A percentile compares a stretch with the other conserved stretches of the same genome.
Conservation (phyloP, 2,113 vertebrate genomes). For the Corapipo altera region DNA sequence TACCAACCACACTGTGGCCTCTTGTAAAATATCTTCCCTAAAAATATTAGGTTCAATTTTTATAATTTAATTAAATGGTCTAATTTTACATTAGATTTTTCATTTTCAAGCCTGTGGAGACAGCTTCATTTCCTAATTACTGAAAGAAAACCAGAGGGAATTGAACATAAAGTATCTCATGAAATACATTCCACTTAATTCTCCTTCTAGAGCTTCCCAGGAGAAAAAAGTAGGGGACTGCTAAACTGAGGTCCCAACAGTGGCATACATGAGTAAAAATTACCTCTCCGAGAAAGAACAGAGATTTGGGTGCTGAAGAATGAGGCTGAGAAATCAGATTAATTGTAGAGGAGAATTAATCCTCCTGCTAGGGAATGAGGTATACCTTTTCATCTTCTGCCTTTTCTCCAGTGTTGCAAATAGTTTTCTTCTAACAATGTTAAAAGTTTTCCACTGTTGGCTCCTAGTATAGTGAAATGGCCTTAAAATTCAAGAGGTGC, state of each 20-base stretch:
- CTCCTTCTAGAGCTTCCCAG: not conserved
- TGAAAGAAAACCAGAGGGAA: not conserved
- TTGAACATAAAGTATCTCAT: not conserved
- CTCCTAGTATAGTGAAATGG: not conserved
- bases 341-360: constrained; percentile 1
- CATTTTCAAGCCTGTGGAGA: not conserved
- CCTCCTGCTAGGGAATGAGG: not conserved
- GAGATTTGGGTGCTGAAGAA: not conserved
- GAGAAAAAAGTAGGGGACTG: not conserved
- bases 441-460: not conserved
- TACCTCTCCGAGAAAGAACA: not conserved
- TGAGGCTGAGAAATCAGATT: not conserved
- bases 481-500: not conserved
- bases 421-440: not conserved
- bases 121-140: not conserved
- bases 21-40: not conserved
- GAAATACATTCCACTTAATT: not conserved
- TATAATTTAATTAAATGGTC: not conserved
- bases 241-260: not conserved
- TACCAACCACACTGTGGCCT: not conserved
- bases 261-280: not conserved
- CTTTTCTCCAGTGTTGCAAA: not conserved
- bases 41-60: not conserved
- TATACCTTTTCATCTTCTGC: not conserved
- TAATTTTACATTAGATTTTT: not conserved